phyloP scores from a whole-genome alignment of 2,113 vertebrate species.

The Melospiza georgiana region DNA sequence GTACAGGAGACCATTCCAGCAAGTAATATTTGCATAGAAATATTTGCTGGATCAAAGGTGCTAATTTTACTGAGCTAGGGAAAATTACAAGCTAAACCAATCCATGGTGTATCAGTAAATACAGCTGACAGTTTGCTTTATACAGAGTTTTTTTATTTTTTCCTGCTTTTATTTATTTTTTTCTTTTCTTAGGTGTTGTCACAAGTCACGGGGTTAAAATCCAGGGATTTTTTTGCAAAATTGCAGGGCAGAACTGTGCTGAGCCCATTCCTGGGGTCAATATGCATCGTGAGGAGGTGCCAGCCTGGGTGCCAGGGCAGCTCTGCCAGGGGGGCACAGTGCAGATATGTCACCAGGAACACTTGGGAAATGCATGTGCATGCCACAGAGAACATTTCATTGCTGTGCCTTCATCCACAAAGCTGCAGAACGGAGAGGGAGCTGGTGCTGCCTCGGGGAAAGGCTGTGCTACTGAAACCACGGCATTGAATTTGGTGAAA shows the following conservation, averaged over 20 bases:
- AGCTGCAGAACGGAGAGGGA: not conserved
- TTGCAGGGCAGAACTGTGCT: not conserved
- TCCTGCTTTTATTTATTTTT: not conserved
- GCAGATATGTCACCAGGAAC: not conserved
- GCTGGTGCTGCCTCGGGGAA: not conserved
- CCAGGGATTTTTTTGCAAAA: not conserved
- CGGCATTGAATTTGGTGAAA: not conserved
- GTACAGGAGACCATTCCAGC: not conserved
- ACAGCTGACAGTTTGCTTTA: not conserved
- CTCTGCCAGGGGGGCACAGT: not conserved
- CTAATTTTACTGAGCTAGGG: not conserved
- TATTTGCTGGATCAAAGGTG: not conserved
- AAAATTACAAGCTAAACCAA: not conserved
- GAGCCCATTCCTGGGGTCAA: not conserved
- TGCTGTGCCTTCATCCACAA: not conserved
- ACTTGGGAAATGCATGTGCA: not conserved
- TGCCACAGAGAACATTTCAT: not conserved
- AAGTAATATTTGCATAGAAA: not conserved
- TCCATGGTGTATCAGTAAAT: not conserved
- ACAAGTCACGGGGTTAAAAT: not conserved
- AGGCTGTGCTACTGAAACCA: not conserved
- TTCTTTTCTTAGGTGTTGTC: not conserved
- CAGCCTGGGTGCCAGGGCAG: not conserved
- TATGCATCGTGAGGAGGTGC: rapidly evolving
- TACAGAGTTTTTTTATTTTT: rapidly evolving